A percentile compares a stretch with the other conserved stretches of the same genome.
Evolutionary conservation across 2,113 vertebrate genomes (phyloP).

Genomic region (Aplodontia rufa): DNA sequence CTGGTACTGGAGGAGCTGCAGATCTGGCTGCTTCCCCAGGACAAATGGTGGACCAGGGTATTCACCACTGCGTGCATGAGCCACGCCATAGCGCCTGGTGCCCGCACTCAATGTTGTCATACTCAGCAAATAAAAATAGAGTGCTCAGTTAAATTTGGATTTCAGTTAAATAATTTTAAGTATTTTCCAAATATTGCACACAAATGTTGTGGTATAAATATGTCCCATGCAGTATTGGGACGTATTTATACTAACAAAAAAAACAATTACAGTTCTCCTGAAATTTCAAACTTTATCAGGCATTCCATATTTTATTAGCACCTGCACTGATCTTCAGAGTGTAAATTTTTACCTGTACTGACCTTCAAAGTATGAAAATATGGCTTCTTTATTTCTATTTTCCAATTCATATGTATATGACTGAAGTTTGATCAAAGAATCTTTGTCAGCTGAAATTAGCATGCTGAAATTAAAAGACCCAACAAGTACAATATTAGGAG

Average conservation of each 20-base stretch:
- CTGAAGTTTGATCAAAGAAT: no score
- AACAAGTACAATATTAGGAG: no score
- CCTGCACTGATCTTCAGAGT: background rate
- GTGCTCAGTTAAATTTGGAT: background rate
- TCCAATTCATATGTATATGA: background rate
- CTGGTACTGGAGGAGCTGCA: background rate
- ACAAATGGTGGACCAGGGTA: background rate
- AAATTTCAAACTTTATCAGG: slow-evolving; percentile 2
- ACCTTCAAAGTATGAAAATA: background rate
- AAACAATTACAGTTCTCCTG: slow-evolving; percentile 4
- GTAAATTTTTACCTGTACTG: no score
- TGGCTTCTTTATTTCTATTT: background rate
- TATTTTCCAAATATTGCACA: background rate
- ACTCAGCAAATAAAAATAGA: background rate
- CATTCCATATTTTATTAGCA: background rate
- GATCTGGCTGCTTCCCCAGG: no score
- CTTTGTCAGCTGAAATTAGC: no score
- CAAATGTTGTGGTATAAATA: background rate
- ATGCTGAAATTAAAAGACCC: no score
- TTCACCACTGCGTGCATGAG: rapidly evolving
- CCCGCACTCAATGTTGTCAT: background rate
- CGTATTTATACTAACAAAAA: background rate
- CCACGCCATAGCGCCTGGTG: background rate
- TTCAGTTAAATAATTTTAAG: background rate
- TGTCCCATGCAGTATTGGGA: background rate